Evolutionary conservation across 2,888 invertebrate species (phyloP), one percentile per base, ranked within the genome.

Genomic region (Tridacna crocea): DNA sequence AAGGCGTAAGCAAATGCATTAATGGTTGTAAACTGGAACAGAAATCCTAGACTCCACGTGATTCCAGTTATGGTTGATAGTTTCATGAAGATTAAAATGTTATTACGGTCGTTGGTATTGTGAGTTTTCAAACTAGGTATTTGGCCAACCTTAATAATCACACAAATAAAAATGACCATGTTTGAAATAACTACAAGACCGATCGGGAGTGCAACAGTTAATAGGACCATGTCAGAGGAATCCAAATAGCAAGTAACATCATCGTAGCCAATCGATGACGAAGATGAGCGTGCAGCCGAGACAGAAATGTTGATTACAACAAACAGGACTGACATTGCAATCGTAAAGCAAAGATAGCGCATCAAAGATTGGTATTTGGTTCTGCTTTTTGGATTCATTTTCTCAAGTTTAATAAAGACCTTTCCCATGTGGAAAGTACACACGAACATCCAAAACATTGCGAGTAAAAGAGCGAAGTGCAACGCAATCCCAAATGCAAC

Each of bases 21-120:
- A 26, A 77, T 51, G 0, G 66, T 55, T 1, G 75, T 77, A 51
- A 80, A 83, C 76, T 81, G 79, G 72, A 66, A 83, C 27, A 85
- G 15, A 63, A 83, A 81, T 0, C 76, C 85, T 77, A 85, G 83
- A 13, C 74, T 60, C 80, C 81, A 85, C 3, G 83, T 81, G 19
- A 81, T 46, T 0, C 83, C 85, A 19, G 85, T 85, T 12, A 85
- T 17, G 0, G 81, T 79, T 0, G 85, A 85, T 0, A 85, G 72
- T 27, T 83, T 85, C 3, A 66, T 65, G 61, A 79, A 85, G 47
- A 85, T 83, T 15, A 70, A 13, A 13, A 85, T 22, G 26, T 83
- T 81, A 24, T 80, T 75, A 26, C 81, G 66, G 22, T 85, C 81
- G 58, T 75, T 61, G 8, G 66, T 77, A 0, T 68, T 81, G 22